Conservation (phyloP, 2,113 vertebrate genomes). For the Periophthalmus modestus region DNA sequence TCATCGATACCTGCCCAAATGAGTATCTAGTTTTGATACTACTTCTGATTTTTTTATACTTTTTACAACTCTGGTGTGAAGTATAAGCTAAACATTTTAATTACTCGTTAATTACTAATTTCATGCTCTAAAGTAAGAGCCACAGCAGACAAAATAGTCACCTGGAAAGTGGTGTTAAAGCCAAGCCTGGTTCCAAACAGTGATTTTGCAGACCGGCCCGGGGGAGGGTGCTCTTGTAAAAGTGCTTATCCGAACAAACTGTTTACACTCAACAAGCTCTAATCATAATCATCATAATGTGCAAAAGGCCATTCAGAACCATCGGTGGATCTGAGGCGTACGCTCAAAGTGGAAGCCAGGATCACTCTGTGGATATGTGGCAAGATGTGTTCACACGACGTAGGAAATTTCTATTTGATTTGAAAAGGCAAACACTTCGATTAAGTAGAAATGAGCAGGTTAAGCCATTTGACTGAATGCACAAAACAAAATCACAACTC, state of each 20-base stretch:
- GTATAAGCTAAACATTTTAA: no score
- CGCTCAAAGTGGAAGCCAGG: slow-evolving; percentile 12
- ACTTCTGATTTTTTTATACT: no score
- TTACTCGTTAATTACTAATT: no score
- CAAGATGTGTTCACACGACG: neutral
- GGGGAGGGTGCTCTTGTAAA: slow-evolving; percentile 16
- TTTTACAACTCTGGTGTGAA: no score
- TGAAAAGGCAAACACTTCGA: neutral
- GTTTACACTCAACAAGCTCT: slow-evolving; percentile 63
- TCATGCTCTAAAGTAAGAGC: neutral
- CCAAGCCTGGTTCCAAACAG: slow-evolving; percentile 17
- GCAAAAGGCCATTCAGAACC: slow-evolving; percentile 42
- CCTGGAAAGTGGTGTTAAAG: neutral
- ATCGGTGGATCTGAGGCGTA: slow-evolving; percentile 26
- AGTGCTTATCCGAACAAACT: slow-evolving; percentile 57
- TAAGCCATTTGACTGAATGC: neutral
- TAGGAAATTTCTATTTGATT: slow-evolving; percentile 5
- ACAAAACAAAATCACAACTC: slow-evolving; percentile 9
- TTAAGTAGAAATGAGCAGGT: slow-evolving; percentile 7
- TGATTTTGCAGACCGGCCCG: slow-evolving; percentile 31
- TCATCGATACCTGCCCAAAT: no score
- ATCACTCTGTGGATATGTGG: neutral
- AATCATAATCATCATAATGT: slow-evolving; percentile 57
- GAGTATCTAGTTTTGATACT: no score
- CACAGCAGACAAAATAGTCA: neutral